phyloP scores from a whole-genome alignment of 2,113 vertebrate genomes.

The Madoqua kirkii region DNA sequence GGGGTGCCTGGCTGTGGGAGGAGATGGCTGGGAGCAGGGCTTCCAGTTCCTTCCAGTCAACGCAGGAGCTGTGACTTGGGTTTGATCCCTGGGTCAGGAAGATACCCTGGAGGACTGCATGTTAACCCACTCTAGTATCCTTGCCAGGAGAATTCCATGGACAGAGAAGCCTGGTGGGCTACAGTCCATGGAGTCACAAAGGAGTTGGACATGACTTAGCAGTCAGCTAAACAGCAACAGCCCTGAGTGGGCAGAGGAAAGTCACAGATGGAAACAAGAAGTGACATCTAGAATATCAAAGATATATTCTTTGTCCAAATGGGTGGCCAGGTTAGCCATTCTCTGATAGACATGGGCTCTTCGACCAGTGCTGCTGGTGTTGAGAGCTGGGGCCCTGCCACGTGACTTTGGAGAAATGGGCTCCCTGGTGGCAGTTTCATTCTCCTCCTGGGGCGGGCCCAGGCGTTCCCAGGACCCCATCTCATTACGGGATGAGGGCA shows the following conservation, averaged over 20 bases:
- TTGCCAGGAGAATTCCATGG: neutral
- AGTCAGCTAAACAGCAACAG: neutral
- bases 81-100: neutral
- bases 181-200: neutral
- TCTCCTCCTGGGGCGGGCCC: neutral
- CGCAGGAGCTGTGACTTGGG: neutral
- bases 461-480: neutral
- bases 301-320: neutral
- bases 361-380: rapidly evolving
- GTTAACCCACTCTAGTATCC: neutral
- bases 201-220: neutral
- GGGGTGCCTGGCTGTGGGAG: neutral
- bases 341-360: neutral
- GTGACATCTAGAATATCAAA: neutral
- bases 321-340: neutral
- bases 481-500: neutral
- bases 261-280: neutral
- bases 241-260: neutral
- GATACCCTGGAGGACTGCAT: neutral
- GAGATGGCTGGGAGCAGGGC: neutral
- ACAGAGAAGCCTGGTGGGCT: neutral
- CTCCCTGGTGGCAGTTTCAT: neutral
- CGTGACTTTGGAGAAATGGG: neutral
- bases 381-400: neutral
- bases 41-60: neutral